Evolutionary conservation across 2,797 vertebrate genomes (phyloP).

Genomic region (Liasis olivaceus): DNA sequence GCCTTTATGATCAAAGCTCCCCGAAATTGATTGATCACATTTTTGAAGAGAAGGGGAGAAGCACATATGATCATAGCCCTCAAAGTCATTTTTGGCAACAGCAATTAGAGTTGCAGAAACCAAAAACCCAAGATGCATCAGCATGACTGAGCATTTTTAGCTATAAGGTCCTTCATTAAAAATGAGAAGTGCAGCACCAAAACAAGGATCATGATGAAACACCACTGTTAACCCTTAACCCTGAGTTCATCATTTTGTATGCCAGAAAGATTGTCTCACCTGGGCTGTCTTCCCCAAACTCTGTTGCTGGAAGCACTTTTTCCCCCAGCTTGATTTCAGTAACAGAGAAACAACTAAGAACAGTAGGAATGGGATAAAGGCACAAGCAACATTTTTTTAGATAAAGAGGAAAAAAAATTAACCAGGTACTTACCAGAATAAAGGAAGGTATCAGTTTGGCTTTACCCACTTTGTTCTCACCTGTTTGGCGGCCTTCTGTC

Average conservation of each 20-base stretch:
- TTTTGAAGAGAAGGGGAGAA: neutral
- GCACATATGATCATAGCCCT: neutral
- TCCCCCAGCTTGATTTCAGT: neutral
- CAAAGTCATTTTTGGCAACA: neutral
- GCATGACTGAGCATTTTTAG: neutral
- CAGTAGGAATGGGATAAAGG: too few relatives aligned
- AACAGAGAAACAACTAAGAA: neutral
- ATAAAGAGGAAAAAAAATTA: too few relatives aligned
- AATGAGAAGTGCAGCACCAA: too few relatives aligned
- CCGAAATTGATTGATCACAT: neutral
- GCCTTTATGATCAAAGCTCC: constrained; percentile 11
- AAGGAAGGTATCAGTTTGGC: too few relatives aligned
- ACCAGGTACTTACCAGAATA: too few relatives aligned
- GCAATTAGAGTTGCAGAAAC: neutral
- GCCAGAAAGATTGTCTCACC: neutral
- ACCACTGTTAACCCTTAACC: neutral
- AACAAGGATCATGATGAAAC: neutral
- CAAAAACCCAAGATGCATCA: neutral
- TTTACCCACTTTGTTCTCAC: too few relatives aligned
- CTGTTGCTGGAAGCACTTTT: neutral
- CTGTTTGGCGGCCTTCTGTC: too few relatives aligned
- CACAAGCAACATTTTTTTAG: too few relatives aligned
- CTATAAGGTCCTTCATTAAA: neutral
- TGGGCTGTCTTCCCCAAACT: neutral
- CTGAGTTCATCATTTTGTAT: neutral